A percentile compares a stretch with the other conserved stretches of the same genome.
phyloP scores from a whole-genome alignment of 2,797 vertebrate genomes.

The Babyrousa celebensis region DNA sequence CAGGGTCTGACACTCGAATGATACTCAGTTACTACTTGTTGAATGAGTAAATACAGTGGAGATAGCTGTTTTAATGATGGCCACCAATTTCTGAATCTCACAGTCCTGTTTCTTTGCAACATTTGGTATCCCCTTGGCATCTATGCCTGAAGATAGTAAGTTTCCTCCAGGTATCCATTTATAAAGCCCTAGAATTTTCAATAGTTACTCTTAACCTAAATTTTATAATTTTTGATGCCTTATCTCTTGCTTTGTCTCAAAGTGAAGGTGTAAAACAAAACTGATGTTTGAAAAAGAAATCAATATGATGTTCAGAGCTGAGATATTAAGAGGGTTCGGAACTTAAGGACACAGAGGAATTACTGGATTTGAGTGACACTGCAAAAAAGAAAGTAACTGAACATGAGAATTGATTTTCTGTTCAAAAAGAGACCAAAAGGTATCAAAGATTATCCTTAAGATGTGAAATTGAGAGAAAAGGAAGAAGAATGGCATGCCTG shows the following conservation, averaged over 20 bases:
- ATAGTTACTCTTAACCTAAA: constrained; percentile 46
- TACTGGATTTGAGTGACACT: constrained; percentile 74
- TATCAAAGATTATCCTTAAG: constrained; percentile 76
- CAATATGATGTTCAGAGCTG: constrained; percentile 74
- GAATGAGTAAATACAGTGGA: constrained; percentile 4
- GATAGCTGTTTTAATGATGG: constrained; percentile 29
- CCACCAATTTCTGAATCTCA: constrained; percentile 18
- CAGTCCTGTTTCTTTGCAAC: not conserved
- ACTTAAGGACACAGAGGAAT: constrained; percentile 72
- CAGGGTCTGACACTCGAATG: not conserved
- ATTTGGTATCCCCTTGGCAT: not conserved
- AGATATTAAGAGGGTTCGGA: constrained; percentile 67
- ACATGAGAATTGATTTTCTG: constrained; percentile 82
- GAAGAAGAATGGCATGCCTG: constrained; percentile 55
- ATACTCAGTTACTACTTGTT: not conserved
- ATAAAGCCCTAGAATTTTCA: constrained; percentile 58
- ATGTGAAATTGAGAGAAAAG: constrained; percentile 71
- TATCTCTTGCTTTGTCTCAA: constrained; percentile 70
- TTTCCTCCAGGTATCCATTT: not conserved
- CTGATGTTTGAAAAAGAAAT: constrained; percentile 74
- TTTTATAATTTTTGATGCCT: constrained; percentile 56
- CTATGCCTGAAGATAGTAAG: constrained; percentile 13
- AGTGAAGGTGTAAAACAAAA: constrained; percentile 75
- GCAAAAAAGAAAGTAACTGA: constrained; percentile 78
- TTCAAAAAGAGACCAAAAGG: constrained; percentile 72